A percentile compares a stretch with the other conserved stretches of the same genome.
Evolutionary conservation across 53 echinoderm and acorn worm species (phyloP).

Genomic region (Paelopatides confundens): DNA sequence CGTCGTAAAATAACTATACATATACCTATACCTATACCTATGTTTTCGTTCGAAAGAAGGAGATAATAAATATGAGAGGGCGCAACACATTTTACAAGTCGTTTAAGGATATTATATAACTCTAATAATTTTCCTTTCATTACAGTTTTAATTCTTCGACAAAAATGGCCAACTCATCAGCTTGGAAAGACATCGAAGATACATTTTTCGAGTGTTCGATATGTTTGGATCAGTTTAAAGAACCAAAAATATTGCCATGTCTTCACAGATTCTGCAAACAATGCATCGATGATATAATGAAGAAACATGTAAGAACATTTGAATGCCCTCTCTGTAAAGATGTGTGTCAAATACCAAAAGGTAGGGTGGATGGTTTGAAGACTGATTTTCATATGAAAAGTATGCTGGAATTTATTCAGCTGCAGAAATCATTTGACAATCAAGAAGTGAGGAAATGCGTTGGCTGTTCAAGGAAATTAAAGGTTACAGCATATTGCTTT

Average conservation of each 20-base stretch:
- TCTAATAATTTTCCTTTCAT: no score
- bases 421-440: background rate
- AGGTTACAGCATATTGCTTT: constrained; percentile 1
- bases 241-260: background rate
- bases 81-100: no score
- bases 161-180: background rate
- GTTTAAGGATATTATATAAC: no score
- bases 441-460: constrained; percentile 3
- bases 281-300: background rate
- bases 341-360: background rate
- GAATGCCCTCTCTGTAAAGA: constrained; percentile 1
- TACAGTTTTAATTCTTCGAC: no score
- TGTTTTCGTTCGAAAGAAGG: no score
- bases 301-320: no score
- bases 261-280: constrained; percentile 22
- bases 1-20: no score
- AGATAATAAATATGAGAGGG: no score
- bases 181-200: background rate
- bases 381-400: constrained; percentile 17
- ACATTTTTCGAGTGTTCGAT: background rate
- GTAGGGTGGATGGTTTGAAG: background rate
- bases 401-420: background rate
- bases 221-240: background rate
- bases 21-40: no score
- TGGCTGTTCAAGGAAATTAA: background rate